Evolutionary conservation across 2,888 invertebrate genomes (phyloP).

Genomic region (Lordiphosa fenestrarum): DNA sequence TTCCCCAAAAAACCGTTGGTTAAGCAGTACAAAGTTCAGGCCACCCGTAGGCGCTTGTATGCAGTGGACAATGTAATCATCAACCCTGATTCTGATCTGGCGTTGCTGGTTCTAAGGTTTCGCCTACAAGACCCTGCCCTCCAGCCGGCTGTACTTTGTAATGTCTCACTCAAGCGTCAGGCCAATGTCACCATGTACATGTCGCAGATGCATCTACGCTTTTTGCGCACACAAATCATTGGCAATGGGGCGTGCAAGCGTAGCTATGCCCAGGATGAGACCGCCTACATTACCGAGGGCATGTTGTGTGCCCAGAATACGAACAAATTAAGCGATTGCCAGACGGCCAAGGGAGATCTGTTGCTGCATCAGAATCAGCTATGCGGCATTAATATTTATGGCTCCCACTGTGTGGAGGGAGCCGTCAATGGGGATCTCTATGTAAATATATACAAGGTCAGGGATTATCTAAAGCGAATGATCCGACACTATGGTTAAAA

Average conservation of each 20-base stretch:
- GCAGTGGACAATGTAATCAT: conserved; percentile 17
- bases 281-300: conserved; percentile 25
- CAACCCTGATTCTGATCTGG: conserved; percentile 22
- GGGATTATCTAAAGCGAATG: conserved; percentile 6
- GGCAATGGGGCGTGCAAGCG: conserved; percentile 35
- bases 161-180: not conserved
- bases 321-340: conserved; percentile 27
- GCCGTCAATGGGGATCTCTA: conserved; percentile 41
- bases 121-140: conserved; percentile 4
- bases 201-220: conserved; percentile 17
- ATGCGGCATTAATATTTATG: conserved; percentile 47
- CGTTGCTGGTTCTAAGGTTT: conserved; percentile 11
- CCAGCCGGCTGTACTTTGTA: conserved; percentile 30
- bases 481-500: conserved; percentile 12
- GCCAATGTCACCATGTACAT: conserved; percentile 38
- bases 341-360: conserved; percentile 35
- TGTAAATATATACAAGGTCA: conserved; percentile 34
- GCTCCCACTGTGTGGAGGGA: conserved; percentile 30
- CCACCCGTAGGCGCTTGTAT: conserved; percentile 3
- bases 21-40: conserved; percentile 21
- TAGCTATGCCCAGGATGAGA: conserved; percentile 34
- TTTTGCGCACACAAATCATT: conserved; percentile 32
- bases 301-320: conserved; percentile 44
- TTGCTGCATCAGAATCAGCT: conserved; percentile 26
- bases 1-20: conserved; percentile 6